Percentiles rank a stretch among this genome's conserved stretches.
Conservation (phyloP, 2,888 invertebrate genomes). For the Pachymerium ferrugineum region DNA sequence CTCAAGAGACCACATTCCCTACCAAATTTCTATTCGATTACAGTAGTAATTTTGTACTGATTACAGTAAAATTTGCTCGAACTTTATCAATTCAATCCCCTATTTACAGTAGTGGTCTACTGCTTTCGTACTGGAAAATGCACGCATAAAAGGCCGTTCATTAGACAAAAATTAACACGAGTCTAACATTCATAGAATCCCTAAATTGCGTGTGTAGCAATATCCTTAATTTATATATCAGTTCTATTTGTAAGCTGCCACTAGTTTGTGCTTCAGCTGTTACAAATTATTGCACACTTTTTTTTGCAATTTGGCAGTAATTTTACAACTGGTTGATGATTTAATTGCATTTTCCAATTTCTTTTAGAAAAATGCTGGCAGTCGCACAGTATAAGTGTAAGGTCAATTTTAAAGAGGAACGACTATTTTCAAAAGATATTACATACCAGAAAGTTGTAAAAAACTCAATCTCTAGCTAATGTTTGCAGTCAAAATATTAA, state of each 20-base stretch:
- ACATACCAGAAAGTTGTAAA: neutral
- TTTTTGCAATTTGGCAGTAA: slow-evolving; percentile 5
- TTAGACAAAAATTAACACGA: neutral
- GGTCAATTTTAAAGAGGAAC: too few species aligned
- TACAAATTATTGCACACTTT: slow-evolving; percentile 16
- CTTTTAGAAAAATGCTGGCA: neutral
- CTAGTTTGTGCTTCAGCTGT: neutral
- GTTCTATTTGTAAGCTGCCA: slow-evolving; percentile 23
- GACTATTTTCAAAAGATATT: too few species aligned
- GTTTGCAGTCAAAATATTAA: neutral
- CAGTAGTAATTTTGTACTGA: slow-evolving; percentile 11
- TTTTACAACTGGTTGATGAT: slow-evolving; percentile 22
- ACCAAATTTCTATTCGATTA: neutral
- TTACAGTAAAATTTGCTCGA: neutral
- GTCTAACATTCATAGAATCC: neutral
- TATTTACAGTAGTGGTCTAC: neutral
- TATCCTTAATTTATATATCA: slow-evolving; percentile 20
- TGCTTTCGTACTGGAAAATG: neutral
- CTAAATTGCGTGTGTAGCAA: neutral
- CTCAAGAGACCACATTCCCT: neutral
- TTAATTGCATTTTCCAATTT: slow-evolving; percentile 5
- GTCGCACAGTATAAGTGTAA: too few species aligned
- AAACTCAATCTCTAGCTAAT: neutral
- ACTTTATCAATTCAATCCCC: neutral
- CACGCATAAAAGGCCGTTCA: neutral